Conservation (phyloP, 1,140 invertebrate species). For the Drosophila fuyamai region DNA sequence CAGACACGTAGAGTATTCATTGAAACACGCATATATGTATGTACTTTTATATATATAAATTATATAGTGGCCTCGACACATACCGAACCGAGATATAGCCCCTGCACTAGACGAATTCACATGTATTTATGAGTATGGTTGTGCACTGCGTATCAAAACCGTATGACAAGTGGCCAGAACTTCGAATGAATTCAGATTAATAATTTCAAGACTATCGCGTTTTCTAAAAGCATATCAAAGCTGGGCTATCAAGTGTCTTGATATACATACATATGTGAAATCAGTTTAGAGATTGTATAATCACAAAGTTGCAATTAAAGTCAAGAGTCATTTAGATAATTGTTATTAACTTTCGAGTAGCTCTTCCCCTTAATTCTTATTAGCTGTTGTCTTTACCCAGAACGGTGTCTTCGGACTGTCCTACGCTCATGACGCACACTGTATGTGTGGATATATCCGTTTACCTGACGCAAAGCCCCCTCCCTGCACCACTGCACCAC, state of each 20-base stretch:
- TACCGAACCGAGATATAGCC: conserved; percentile 18
- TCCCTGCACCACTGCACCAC: not conserved
- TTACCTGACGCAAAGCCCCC: conserved; percentile 57
- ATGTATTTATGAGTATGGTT: not conserved
- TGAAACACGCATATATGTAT: conserved; percentile 5
- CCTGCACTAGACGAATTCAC: conserved; percentile 44
- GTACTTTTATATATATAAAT: conserved; percentile 19
- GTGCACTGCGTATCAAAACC: conserved; percentile 5
- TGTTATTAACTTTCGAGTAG: too few relatives aligned
- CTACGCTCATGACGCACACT: conserved; percentile 7
- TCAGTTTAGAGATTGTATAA: too few relatives aligned
- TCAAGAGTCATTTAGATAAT: too few relatives aligned
- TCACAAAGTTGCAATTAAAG: too few relatives aligned
- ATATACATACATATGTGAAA: too few relatives aligned
- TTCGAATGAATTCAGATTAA: not conserved
- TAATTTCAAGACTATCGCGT: too few relatives aligned
- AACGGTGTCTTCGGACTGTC: too few relatives aligned
- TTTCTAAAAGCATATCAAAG: too few relatives aligned
- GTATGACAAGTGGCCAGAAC: not conserved
- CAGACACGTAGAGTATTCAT: conserved; percentile 7
- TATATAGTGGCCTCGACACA: conserved; percentile 58
- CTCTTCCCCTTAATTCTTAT: too few relatives aligned
- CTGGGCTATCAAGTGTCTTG: too few relatives aligned
- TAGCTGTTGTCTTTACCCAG: too few relatives aligned
- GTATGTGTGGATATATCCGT: conserved; percentile 31